Base-by-base conservation (phyloP, 2,797 vertebrate genomes). In the Odontamblyopus lacepedii region DNA sequence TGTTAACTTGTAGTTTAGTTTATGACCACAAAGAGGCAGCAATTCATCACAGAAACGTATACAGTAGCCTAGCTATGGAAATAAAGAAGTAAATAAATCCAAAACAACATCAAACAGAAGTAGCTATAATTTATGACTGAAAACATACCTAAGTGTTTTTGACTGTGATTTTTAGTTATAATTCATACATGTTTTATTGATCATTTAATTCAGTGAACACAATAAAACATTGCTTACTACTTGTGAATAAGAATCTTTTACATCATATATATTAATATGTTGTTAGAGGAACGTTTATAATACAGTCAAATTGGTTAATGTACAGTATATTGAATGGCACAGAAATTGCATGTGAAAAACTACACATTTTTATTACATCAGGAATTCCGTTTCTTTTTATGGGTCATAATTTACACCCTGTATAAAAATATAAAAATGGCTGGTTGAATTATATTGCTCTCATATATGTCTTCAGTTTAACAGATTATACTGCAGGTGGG, bases 401-500 rank as follows among this genome's bases (percentile, higher is more conserved):
- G 55, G 5, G 55, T 12, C n/a, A 57, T 57, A 57, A 26, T 57
- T 57, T 57, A 57, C 11, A 23, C 55, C 9, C 23, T 23, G 23
- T 23, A 23, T 23, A 23, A n/a, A n/a, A n/a, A 23, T 23, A 18
- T 18, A 61, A 61, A 63, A 44, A 63, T 41, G 32, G 0, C 19
- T 44, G 35, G 62, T 23, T 44, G 38, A 63, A 19, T 12, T n/a
- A 57, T 57, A 23, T 12, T 57, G n/a, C 35, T 44, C 2, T 63
- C 19, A 23, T 35, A 23, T 2, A 29, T 50, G 4, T 8, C 13
- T 18, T 48, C 44, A 29, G n/a, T 12, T 5, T 26, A 41, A 66
- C 26, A 70, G 18, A 50, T 61, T 64, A 27, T 77, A 69, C 55
- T 15, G 18, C 55, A 66, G 53, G 19, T 48, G 38, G 13, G 51